Base-by-base conservation (phyloP, 2,888 invertebrate species). In the Macaria notata region DNA sequence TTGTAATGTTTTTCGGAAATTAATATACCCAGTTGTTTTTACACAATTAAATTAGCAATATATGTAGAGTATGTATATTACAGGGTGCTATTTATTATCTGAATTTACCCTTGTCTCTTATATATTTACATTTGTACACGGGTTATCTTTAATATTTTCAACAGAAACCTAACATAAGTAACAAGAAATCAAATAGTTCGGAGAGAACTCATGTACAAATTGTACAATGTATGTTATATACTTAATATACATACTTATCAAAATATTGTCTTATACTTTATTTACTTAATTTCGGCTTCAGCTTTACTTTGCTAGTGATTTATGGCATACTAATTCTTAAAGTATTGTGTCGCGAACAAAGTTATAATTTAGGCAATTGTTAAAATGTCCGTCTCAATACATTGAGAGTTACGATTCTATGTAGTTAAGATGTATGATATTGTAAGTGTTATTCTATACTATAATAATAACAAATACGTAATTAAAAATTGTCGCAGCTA, bases 291-390 rank as follows among this genome's bases (percentile, higher is more conserved):
- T n/a, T 80, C 75, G 78, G 81, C 84, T 84, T 83, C 79, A 84
- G 80, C 81, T 86, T 83, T 84, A 83, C 72, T 81, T 80, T 79
- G 68, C 72, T 79, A 78, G 73, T 69, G 56, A 65, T 68, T 1
- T 70, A 44, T 60, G 29, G 44, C 65, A 58, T 66, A 69, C 73
- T 72, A 73, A 75, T 75, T 76, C 75, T 67, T 71, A 75, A 73
- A 73, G 63, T 72, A 68, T 71, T 72, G 69, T 68, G 66, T 67
- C 67, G 63, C 61, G 66, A 64, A 68, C 68, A 71, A 68, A 68
- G 60, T 68, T 69, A 71, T 63, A 69, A 66, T 69, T 69, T 67
- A 68, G 69, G 68, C 60, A 70, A 71, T 65, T 70, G 65, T 61
- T 71, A 66, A 66, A 53, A 63, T 54, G 67, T 57, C 73, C 63